Evolutionary conservation across 2,113 vertebrate species (phyloP), one percentile per base, ranked within the genome.

Genomic region (Coptodon rendalli): DNA sequence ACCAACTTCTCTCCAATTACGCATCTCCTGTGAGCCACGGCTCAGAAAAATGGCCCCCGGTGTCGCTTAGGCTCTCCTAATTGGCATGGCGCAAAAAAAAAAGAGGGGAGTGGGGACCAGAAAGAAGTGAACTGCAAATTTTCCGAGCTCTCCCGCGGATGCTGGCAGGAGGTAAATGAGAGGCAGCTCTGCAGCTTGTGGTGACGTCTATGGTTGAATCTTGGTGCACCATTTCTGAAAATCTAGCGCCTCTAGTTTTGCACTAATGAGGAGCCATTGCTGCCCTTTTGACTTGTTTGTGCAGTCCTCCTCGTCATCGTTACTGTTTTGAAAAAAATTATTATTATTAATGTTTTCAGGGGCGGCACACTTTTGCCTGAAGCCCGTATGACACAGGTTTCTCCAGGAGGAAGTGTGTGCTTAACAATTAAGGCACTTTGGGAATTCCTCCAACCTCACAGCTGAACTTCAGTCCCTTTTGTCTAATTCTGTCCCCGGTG

Each of bases 1-100:
- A 93, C 81, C 89, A 88, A 89, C 79, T 86, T 94, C 92, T 89
- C 86, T 93, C 93, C 91, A 96, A 95, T 95, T 95, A 94, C 9
- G 27, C 40, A 45, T 89, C 90, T 88, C 86, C 90, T 89, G 87
- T 89, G 86, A 94, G 93, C 91, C 34, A 40, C 4, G 17, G 89
- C 86, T 92, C 85, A 84, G 87, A 91, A 82, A 93, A 92, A 92
- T 84, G 82, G 91, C 87, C 87, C 84, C 19, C 12, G 82, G 91
- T 93, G 90, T 86, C 71, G 86, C 91, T 95, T 83, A 86, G 84
- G 76, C 82, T 87, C 80, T 91, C 86, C 92, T 95, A 96, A 96
- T 96, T 95, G 92, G 94, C 87, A 86, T 82, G 16, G 76, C 2
- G n/a, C 57, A 84, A 86, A 89, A 38, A 89, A 38, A 91, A 73